Evolutionary conservation across 2,113 vertebrate species (phyloP).

Genomic region (Charadrius vociferus): DNA sequence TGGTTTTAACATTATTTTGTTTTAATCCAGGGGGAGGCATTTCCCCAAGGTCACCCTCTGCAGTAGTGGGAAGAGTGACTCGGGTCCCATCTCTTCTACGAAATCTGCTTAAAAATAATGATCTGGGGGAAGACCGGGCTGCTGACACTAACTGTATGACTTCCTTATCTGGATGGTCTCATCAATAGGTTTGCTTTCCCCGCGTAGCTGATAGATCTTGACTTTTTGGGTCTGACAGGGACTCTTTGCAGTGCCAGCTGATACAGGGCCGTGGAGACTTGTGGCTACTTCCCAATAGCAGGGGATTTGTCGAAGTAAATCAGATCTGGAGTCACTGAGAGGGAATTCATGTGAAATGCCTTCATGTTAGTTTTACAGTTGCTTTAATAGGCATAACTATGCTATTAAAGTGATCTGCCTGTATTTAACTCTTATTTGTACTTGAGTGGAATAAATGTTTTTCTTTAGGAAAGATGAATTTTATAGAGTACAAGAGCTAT

Average conservation of each 20-base stretch:
- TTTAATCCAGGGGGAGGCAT: not conserved
- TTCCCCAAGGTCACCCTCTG: not conserved
- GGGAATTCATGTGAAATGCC: conserved; percentile 9
- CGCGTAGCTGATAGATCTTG: fast-evolving
- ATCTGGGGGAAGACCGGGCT: not conserved
- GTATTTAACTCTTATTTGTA: not conserved
- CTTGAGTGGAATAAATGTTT: not conserved
- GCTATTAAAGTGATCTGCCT: not conserved
- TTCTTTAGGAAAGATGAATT: not conserved
- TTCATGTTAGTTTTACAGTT: not conserved
- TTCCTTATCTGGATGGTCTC: not conserved
- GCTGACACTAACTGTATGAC: not conserved
- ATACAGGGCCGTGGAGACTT: not conserved
- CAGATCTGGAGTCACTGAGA: not conserved
- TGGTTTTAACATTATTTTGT: not conserved
- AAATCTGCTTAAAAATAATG: not conserved
- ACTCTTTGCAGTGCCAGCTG: not conserved
- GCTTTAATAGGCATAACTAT: not conserved
- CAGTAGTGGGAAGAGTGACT: not conserved
- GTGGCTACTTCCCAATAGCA: not conserved
- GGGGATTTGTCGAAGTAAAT: not conserved
- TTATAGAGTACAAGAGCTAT: not conserved
- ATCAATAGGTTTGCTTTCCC: not conserved
- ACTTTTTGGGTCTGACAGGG: not conserved
- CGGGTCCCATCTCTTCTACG: not conserved